phyloP scores from a whole-genome alignment of 2,888 invertebrate species.

The Eumerus sabulonum region DNA sequence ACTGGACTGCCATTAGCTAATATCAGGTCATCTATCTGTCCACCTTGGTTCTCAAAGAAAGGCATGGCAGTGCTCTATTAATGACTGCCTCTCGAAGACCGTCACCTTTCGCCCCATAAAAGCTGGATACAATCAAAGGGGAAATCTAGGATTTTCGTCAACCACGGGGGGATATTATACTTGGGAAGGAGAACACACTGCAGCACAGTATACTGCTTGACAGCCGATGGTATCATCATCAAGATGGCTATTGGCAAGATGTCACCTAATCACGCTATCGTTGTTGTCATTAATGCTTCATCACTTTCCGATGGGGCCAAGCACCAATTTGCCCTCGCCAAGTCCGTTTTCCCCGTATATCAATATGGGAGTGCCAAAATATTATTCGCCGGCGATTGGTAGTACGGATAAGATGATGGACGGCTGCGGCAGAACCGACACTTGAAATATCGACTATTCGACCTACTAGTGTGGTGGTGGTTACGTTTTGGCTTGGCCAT shows the following conservation, averaged over 20 bases:
- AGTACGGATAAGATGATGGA: slow-evolving; percentile 63
- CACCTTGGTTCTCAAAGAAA: slow-evolving; percentile 60
- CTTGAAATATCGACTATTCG: too few species aligned
- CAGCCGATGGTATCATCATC: slow-evolving; percentile 24
- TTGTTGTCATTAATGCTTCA: slow-evolving; percentile 63
- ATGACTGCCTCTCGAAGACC: slow-evolving; percentile 1
- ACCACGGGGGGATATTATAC: slow-evolving; percentile 30
- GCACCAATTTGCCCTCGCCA: slow-evolving; percentile 41
- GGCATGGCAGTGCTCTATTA: slow-evolving; percentile 57
- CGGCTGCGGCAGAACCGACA: slow-evolving; percentile 1
- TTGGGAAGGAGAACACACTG: not conserved
- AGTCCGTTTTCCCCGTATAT: slow-evolving; percentile 42
- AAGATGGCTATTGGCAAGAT: slow-evolving; percentile 54
- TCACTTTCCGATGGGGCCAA: slow-evolving; percentile 38
- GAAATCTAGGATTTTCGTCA: slow-evolving; percentile 29
- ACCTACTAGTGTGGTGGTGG: slow-evolving; percentile 6
- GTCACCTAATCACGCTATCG: slow-evolving; percentile 67
- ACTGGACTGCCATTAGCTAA: slow-evolving; percentile 51
- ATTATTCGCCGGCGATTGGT: slow-evolving; percentile 57
- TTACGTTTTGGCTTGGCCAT: slow-evolving; percentile 28
- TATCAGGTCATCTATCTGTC: slow-evolving; percentile 55
- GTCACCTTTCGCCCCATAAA: not conserved
- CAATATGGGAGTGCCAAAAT: slow-evolving; percentile 59
- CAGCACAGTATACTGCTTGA: too few species aligned
- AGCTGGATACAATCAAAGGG: slow-evolving; percentile 47